Evolutionary conservation across 2,888 invertebrate genomes (phyloP), one percentile per base, ranked within the genome.

Genomic region (Sphaeridia pumilis): DNA sequence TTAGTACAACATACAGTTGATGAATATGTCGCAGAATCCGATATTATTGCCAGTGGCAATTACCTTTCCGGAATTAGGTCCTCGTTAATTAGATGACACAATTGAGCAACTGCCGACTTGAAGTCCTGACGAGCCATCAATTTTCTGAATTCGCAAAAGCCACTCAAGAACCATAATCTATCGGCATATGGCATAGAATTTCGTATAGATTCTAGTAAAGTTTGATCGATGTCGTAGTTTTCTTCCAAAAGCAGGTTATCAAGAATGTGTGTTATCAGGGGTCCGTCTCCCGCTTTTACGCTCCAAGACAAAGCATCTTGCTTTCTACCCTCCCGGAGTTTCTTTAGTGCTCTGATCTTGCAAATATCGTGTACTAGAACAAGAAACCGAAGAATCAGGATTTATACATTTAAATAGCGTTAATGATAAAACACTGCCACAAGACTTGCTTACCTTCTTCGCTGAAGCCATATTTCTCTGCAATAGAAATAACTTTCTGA

Each of bases 401-500:
- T n/a, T n/a, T n/a, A n/a, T n/a, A n/a, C n/a, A n/a, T n/a, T n/a
- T n/a, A n/a, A n/a, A n/a, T n/a, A n/a, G n/a, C n/a, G n/a, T n/a
- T n/a, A n/a, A n/a, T n/a, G n/a, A n/a, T n/a, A n/a, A n/a, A n/a
- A n/a, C n/a, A n/a, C n/a, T n/a, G n/a, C n/a, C 7, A 44, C 44
- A 41, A 41, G 41, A 17, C 35, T n/a, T 44, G 25, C 49, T 46
- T 50, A 55, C 55, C 46, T 49, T 55, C 55, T 20, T 24, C 35
- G 27, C 21, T 22, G 62, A 89, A 71, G 17, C 81, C 78, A 65
- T 84, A 76, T 59, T 78, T 78, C 64, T 77, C 78, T 4, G 92
- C 90, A 60, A 88, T 78, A 28, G 81, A 77, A 1, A 90, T 74
- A 7, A 93, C 74, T 71, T 87, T 84, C 63, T 82, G 76, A 1